These are phyloP conservation scores for Cataglyphis hispanica DNA, from an alignment of 1,140 invertebrate genomes.

Conservation along the genomic window DNA sequence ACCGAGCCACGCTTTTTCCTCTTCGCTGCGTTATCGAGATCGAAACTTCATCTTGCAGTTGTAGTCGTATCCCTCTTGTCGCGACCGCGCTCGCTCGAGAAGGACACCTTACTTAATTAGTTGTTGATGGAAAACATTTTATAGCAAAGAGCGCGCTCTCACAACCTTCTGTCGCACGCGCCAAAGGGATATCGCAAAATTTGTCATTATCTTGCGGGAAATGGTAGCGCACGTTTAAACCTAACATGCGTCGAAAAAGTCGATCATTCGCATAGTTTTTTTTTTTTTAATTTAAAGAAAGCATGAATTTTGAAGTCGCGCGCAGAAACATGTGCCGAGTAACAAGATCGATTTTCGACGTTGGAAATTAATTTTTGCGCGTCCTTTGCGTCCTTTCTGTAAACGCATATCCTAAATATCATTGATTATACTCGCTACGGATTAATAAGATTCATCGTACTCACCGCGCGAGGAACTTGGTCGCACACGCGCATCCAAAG, in stretches of 20 bases:
- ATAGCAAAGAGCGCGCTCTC: not conserved
- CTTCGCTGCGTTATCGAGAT: not conserved
- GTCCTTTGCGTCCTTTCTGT: not conserved
- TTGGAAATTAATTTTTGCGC: not conserved
- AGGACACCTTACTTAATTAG: not conserved
- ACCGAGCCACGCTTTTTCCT: not conserved
- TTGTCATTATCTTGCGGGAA: conserved; percentile 41
- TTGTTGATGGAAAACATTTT: conserved; percentile 51
- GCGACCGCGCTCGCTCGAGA: not conserved
- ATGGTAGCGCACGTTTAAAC: not conserved
- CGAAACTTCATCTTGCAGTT: conserved; percentile 19
- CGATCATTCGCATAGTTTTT: conserved; percentile 3
- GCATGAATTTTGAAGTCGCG: not conserved
- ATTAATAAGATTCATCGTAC: not conserved
- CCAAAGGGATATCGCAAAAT: conserved; percentile 10
- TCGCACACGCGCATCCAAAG: conserved; percentile 6
- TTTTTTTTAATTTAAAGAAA: not conserved
- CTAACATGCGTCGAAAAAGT: not conserved
- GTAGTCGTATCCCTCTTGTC: not conserved
- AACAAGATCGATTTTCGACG: too few relatives aligned
- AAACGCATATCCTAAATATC: not conserved
- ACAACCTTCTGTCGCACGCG: conserved; percentile 8
- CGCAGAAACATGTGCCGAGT: too few relatives aligned
- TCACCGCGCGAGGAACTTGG: conserved; percentile 12
- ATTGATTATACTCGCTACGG: not conserved